These are phyloP conservation scores for Harpalus rubripes DNA, from an alignment of 2,888 invertebrate genomes.

Conservation along the genomic window DNA sequence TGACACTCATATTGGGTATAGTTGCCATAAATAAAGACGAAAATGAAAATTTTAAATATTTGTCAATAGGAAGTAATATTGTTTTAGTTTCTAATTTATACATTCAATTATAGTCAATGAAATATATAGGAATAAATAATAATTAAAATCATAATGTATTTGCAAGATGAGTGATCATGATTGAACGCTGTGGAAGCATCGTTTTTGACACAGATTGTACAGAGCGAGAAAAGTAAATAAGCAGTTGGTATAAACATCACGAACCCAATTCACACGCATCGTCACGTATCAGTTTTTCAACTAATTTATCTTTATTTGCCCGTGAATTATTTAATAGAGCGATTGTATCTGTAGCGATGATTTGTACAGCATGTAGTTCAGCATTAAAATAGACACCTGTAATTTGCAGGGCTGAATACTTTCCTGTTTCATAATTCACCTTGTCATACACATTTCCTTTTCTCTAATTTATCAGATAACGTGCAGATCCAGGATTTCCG, in stretches of 20 bases:
- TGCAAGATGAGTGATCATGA: neutral
- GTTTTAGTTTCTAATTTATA: neutral
- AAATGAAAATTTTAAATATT: no score
- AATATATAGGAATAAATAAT: neutral
- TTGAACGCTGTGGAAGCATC: neutral
- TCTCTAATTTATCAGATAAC: constrained; percentile 60
- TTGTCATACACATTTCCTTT: constrained; percentile 58
- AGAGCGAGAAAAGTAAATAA: constrained; percentile 32
- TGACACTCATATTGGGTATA: no score
- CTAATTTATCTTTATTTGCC: constrained; percentile 60
- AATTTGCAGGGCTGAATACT: constrained; percentile 17
- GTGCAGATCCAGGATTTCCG: constrained; percentile 48
- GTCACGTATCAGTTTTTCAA: constrained; percentile 61
- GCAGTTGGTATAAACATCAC: constrained; percentile 12
- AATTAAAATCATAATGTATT: neutral
- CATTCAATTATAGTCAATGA: neutral
- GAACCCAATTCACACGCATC: constrained; percentile 27
- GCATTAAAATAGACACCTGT: constrained; percentile 2
- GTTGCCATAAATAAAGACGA: no score
- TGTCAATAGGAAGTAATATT: no score
- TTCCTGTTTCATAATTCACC: constrained; percentile 60
- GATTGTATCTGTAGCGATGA: neutral
- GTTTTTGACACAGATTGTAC: neutral
- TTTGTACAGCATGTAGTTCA: neutral
- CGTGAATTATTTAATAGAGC: constrained; percentile 45